Base-by-base conservation (phyloP, 2,113 vertebrate genomes). In the Semicossyphus pulcher region DNA sequence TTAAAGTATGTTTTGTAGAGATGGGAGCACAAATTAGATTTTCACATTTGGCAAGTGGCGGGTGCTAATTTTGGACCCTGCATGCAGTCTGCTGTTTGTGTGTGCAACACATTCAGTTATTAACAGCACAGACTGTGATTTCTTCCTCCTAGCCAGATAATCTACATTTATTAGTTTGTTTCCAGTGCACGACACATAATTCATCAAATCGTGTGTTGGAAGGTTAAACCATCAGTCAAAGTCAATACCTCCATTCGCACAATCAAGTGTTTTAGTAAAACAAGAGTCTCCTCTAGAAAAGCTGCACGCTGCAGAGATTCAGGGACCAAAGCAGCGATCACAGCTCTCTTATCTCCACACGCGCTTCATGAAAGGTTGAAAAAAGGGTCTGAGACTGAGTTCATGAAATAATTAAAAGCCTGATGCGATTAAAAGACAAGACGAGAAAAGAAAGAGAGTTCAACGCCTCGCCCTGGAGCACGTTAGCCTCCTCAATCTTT, bases 351-450 rank as follows among this genome's bases (percentile, higher is more conserved):
- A 69, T 82, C 65, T 60, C 10, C 32, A 56, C 12, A 4, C n/a
- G 31, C 36, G 59, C 74, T 59, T 65, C 78, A 72, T 82, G 51
- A 90, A 91, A 87, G 84, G 81, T 83, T 83, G 36, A 74, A 86
- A 62, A 76, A 42, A 69, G 66, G 68, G 62, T 44, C 52, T 1
- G 34, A 79, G 75, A 83, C 59, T 36, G 34, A 76, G 80, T 85
- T 87, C 81, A 88, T 83, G 73, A 85, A 89, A 91, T 81, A 89
- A 91, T 86, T 70, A 85, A 84, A 85, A 88, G 77, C 56, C 60
- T 15, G 81, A 87, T 86, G n/a, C n/a, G 77, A 90, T 92, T 87
- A 80, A 84, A 84, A 81, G 78, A 84, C 72, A 63, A 85, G 61
- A 67, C 42, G 14, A 72, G 68, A 65, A 86, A 63, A 59, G 44